phyloP scores from a whole-genome alignment of 2,888 invertebrate genomes.

The Meiosimyza platycephala region DNA sequence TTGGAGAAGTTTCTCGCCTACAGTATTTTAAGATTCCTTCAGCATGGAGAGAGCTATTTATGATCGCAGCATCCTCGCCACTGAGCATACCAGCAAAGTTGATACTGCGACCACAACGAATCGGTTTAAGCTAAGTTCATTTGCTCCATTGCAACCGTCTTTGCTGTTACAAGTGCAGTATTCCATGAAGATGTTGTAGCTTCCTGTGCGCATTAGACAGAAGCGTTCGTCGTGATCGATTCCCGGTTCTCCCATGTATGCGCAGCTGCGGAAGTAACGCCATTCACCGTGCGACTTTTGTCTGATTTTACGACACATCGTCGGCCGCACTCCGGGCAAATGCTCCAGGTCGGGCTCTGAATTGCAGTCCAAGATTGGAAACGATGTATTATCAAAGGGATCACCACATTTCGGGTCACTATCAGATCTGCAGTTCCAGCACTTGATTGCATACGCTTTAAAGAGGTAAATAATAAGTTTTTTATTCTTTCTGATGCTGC shows the following conservation, averaged over 20 bases:
- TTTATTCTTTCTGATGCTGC: no score
- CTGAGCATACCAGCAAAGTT: conserved; percentile 42
- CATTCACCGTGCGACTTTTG: conserved; percentile 93
- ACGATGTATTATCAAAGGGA: conserved; percentile 90
- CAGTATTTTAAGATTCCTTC: no score
- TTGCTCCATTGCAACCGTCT: conserved; percentile 86
- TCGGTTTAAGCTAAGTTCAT: conserved; percentile 64
- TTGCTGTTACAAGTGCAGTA: conserved; percentile 93
- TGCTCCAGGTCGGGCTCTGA: conserved; percentile 73
- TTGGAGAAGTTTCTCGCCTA: no score
- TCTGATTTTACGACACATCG: conserved; percentile 91
- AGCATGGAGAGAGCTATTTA: conserved; percentile 21
- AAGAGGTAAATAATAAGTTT: not conserved
- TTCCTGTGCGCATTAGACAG: conserved; percentile 90
- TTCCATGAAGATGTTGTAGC: conserved; percentile 93
- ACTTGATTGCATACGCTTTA: conserved; percentile 78
- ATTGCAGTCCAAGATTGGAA: conserved; percentile 85
- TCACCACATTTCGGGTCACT: conserved; percentile 91
- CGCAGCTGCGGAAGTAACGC: conserved; percentile 89
- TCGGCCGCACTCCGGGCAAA: conserved; percentile 77
- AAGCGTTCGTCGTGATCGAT: conserved; percentile 90
- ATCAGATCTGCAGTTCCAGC: conserved; percentile 92
- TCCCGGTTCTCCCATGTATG: conserved; percentile 90
- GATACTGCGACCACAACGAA: conserved; percentile 48
- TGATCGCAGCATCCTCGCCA: conserved; percentile 44